Base-by-base conservation (phyloP, 2,888 invertebrate genomes). In the Cheilosia variabilis region DNA sequence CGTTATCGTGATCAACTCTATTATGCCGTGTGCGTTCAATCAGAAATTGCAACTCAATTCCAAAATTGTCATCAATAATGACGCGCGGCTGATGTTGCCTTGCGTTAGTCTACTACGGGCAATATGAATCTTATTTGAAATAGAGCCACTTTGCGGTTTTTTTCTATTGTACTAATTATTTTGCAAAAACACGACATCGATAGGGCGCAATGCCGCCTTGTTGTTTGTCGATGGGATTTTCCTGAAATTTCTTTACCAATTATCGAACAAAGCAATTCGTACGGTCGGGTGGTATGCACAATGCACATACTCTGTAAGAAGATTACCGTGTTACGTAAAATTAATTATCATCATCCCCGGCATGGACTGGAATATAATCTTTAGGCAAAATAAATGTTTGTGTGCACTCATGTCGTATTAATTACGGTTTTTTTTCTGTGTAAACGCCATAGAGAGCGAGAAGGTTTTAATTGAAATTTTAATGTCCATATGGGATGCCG, bases 201-300 rank as follows among this genome's bases (percentile, higher is more conserved):
- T 13, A 7, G 45, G 17, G 17, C n/a, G 45, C 6, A 5, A 17
- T 17, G 6, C 5, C 7, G 45, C 15, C 15, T 17, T 45, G 45
- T 45, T 15, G 19, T 24, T 45, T 45, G 45, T 17, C n/a, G 19
- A 13, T 17, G 45, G 45, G 17, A 17, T 45, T 45, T 45, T 17
- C 45, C 45, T 45, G 45, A 45, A 45, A 45, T 45, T 45, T 45
- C 45, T 17, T 45, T 17, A 45, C 45, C 45, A 45, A 45, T 45
- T 45, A n/a, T 45, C n/a, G 45, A 15, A 43, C 43, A 43, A 17
- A 45, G n/a, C 17, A 6, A 45, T 7, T 45, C 2, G n/a, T 45
- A 17, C 1, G 15, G n/a, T 17, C 17, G 45, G 45, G n/a, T 2
- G 17, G 45, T 15, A 31, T 24, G n/a, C n/a, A n/a, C n/a, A n/a